These are phyloP conservation scores for Belgica antarctica DNA, from an alignment of 2,888 invertebrate species.

Conservation along the genomic window DNA sequence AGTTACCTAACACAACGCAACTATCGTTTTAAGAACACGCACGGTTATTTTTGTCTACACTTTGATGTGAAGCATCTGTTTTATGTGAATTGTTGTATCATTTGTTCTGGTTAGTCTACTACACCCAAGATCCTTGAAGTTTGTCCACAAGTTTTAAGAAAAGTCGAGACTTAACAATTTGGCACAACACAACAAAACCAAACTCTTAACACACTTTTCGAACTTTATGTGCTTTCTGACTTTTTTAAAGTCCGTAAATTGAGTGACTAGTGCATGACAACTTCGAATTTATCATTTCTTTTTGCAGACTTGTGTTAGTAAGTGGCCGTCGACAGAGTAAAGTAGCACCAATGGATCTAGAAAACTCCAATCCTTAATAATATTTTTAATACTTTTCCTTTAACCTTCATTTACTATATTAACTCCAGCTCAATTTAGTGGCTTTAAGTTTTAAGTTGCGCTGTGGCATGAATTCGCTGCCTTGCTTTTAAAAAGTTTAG, in stretches of 20 bases:
- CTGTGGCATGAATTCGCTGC: not conserved
- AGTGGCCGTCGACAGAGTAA: slow-evolving; percentile 55
- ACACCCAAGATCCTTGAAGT: no score
- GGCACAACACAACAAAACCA: not conserved
- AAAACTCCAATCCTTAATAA: slow-evolving; percentile 7
- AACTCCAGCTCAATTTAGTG: not conserved
- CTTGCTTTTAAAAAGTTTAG: not conserved
- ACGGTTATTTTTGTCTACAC: no score
- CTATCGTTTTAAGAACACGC: no score
- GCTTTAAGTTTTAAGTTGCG: not conserved
- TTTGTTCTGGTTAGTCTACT: no score
- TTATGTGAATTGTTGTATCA: no score
- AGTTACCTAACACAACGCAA: no score
- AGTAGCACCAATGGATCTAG: slow-evolving; percentile 1
- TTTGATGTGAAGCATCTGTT: no score
- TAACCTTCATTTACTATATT: not conserved
- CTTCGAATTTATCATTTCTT: slow-evolving; percentile 45
- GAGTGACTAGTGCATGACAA: slow-evolving; percentile 36
- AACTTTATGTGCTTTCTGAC: not conserved
- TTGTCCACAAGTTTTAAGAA: not conserved
- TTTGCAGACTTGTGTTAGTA: slow-evolving; percentile 53
- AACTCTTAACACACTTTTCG: not conserved
- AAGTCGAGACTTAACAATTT: not conserved
- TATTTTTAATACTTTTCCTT: not conserved
- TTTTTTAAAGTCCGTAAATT: not conserved